Conservation (phyloP, 2,797 vertebrate species). For the Rallus crepitans region DNA sequence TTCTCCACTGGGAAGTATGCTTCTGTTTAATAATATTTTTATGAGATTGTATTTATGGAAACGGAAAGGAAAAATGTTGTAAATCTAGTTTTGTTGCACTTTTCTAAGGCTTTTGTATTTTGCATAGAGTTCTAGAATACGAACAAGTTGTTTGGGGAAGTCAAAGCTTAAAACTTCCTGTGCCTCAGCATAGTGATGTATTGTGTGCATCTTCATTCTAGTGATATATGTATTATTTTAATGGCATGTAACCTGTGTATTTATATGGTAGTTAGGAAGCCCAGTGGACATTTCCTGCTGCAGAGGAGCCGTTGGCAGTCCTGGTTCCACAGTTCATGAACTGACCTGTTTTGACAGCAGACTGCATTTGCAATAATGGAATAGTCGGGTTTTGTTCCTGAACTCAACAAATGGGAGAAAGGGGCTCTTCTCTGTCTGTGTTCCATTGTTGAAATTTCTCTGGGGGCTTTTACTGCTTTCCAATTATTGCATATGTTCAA, state of each 20-base stretch:
- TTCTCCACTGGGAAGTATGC: conserved; percentile 37
- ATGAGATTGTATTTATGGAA: conserved; percentile 66
- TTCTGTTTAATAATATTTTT: conserved; percentile 69
- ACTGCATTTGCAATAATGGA: conserved; percentile 28
- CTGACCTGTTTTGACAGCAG: neutral
- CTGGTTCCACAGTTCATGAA: neutral
- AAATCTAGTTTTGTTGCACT: conserved; percentile 68
- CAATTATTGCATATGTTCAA: neutral
- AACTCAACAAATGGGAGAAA: neutral
- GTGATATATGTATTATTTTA: neutral
- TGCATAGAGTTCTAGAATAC: conserved; percentile 40
- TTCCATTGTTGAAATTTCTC: conserved; percentile 1
- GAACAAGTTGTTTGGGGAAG: neutral
- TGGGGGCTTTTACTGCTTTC: conserved; percentile 19
- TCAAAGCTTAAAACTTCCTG: neutral
- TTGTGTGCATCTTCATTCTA: neutral
- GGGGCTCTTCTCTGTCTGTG: neutral
- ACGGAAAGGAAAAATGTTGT: conserved; percentile 36
- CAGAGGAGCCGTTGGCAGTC: conserved; percentile 53
- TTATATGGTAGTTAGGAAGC: conserved; percentile 12
- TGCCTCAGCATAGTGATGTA: neutral
- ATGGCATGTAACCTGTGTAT: neutral
- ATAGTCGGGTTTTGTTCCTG: neutral
- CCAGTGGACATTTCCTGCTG: conserved; percentile 49
- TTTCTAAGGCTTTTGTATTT: conserved; percentile 66